Evolutionary conservation across 2,888 invertebrate species (phyloP).

Genomic region (Pyrochroa serraticornis): DNA sequence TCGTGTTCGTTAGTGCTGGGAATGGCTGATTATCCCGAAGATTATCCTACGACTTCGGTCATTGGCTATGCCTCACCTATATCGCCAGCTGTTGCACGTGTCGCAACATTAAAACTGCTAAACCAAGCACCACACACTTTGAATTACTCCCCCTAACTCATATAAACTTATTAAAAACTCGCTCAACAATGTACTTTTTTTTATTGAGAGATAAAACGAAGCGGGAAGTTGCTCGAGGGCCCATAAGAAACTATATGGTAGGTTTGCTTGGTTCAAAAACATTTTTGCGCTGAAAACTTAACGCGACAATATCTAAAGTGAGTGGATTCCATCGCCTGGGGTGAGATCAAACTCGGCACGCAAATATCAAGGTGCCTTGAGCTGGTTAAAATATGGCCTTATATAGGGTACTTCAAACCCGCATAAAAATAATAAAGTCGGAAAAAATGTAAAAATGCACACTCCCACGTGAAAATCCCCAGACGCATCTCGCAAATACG

Average conservation of each 20-base stretch:
- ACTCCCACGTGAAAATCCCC: conserved; percentile 10
- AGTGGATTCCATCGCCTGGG: conserved; percentile 43
- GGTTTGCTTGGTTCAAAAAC: conserved; percentile 48
- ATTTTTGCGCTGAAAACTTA: conserved; percentile 50
- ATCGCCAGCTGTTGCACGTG: conserved; percentile 26
- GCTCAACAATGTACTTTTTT: conserved; percentile 26
- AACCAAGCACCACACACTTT: conserved; percentile 9
- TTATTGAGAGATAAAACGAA: conserved; percentile 44
- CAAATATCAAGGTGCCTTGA: conserved; percentile 45
- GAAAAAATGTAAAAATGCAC: conserved; percentile 37
- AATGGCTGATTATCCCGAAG: conserved; percentile 25
- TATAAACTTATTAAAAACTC: conserved; percentile 30
- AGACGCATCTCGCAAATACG: conserved; percentile 5
- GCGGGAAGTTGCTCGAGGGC: conserved; percentile 42
- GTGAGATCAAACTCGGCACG: conserved; percentile 36
- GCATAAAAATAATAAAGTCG: conserved; percentile 50
- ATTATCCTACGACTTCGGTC: conserved; percentile 24
- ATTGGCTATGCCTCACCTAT: conserved; percentile 13
- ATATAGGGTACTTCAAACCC: conserved; percentile 45
- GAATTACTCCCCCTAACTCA: conserved; percentile 11
- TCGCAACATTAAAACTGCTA: conserved; percentile 17
- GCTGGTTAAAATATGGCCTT: conserved; percentile 49
- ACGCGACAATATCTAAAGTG: conserved; percentile 50
- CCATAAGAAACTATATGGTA: conserved; percentile 46
- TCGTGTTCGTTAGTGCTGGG: conserved; percentile 48